These are phyloP conservation scores for Myodes glareolus DNA, from an alignment of 2,113 vertebrate species.

Conservation along the genomic window DNA sequence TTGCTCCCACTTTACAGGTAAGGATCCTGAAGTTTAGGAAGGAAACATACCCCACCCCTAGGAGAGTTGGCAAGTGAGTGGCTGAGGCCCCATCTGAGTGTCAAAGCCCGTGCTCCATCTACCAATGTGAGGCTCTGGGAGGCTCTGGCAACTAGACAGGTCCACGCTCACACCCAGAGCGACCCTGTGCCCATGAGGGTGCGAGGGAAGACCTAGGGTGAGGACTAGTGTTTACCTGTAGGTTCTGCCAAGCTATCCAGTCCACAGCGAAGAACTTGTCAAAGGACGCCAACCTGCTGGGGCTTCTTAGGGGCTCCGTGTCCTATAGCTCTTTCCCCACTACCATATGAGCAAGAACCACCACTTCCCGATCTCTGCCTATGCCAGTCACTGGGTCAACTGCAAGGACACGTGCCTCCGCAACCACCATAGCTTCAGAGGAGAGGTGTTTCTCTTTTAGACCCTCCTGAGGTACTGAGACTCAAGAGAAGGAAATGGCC, in stretches of 20 bases:
- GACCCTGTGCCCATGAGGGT: background rate
- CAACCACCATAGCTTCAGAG: rapidly evolving
- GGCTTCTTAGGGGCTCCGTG: background rate
- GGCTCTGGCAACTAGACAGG: background rate
- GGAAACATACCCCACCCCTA: background rate
- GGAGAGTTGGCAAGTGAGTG: background rate
- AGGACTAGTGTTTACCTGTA: background rate
- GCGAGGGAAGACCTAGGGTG: background rate
- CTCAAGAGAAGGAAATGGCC: background rate
- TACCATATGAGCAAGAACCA: background rate
- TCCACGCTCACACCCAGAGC: background rate
- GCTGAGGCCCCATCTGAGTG: background rate
- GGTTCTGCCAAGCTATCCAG: background rate
- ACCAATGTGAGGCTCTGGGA: background rate
- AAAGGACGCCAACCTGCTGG: background rate
- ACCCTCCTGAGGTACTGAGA: background rate
- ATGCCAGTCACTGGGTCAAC: background rate
- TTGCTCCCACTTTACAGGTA: background rate
- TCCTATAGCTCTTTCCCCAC: background rate
- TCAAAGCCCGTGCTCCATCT: background rate
- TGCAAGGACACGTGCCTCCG: background rate
- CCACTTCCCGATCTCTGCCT: too few species aligned
- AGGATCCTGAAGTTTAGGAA: conserved; percentile 7
- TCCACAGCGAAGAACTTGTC: background rate
- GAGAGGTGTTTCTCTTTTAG: background rate